Conservation (phyloP, 2,113 vertebrate genomes). For the Hemibagrus wyckioides region DNA sequence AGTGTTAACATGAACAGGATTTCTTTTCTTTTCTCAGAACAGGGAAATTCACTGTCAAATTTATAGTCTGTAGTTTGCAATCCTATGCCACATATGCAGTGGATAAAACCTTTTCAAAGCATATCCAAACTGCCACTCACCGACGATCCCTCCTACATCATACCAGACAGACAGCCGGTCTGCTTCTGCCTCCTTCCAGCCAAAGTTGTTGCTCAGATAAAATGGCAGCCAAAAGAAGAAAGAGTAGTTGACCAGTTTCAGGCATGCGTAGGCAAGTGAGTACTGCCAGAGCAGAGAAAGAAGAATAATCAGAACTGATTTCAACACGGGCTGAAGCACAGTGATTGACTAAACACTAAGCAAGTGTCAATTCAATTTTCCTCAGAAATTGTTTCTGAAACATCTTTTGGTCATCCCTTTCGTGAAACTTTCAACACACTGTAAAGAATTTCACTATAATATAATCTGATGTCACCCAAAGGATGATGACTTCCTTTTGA, state of each 20-base stretch:
- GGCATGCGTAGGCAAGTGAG: slow-evolving; percentile 90
- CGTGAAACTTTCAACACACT: not conserved
- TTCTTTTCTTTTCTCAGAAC: not conserved
- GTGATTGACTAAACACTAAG: not conserved
- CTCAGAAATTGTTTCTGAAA: not conserved
- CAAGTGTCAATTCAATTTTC: not conserved
- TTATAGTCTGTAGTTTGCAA: not conserved
- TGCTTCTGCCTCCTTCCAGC: slow-evolving; percentile 91
- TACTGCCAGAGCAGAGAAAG: slow-evolving; percentile 73
- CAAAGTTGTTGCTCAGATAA: slow-evolving; percentile 92
- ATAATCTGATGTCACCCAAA: not conserved
- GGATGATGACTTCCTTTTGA: not conserved
- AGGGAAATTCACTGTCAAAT: not conserved
- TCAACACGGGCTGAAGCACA: not conserved
- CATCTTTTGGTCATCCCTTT: not conserved
- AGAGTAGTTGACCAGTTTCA: slow-evolving; percentile 97
- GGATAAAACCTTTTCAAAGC: not conserved
- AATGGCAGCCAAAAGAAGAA: slow-evolving; percentile 99
- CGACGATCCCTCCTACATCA: slow-evolving; percentile 93
- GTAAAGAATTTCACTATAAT: not conserved
- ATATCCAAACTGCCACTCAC: slow-evolving; percentile 65
- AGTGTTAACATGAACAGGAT: not conserved
- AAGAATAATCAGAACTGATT: not conserved
- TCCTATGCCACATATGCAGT: not conserved
- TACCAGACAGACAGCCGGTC: slow-evolving; percentile 96